Conservation (phyloP, 2,113 vertebrate genomes). For the human (Homo sapiens) region DNA sequence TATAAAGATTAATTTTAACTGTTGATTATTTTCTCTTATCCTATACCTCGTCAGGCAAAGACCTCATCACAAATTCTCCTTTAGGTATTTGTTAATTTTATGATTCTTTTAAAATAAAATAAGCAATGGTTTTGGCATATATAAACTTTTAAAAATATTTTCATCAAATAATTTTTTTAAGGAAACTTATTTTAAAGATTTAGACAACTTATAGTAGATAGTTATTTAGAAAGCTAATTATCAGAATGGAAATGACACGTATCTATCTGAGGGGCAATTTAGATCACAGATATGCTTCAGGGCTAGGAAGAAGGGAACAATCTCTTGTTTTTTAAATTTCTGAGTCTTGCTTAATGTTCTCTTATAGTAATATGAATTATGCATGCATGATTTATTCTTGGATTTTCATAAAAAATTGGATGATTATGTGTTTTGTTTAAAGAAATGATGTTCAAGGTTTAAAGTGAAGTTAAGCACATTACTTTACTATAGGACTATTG, state of each 20-base stretch:
- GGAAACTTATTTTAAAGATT: background rate
- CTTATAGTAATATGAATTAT: background rate
- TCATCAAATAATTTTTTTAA: background rate
- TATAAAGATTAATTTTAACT: background rate
- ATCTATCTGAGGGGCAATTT: conserved; percentile 11
- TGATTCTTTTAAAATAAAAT: background rate
- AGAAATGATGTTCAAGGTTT: background rate
- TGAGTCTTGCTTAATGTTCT: background rate
- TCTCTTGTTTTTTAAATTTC: background rate
- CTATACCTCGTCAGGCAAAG: background rate
- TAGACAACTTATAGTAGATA: conserved; percentile 19
- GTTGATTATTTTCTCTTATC: background rate
- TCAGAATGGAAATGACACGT: conserved; percentile 5
- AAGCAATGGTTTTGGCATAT: background rate
- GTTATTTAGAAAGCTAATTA: conserved; percentile 54
- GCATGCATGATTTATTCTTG: background rate
- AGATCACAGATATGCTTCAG: conserved; percentile 7
- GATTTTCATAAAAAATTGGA: background rate
- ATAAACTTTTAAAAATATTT: background rate
- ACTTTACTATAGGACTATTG: background rate
- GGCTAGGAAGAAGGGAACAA: background rate
- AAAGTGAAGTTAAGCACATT: background rate
- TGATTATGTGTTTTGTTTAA: conserved; percentile 9
- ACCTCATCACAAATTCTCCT: background rate
- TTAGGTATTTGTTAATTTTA: background rate